Base-by-base conservation (phyloP, 2,888 invertebrate genomes). In the Dryomyza anilis region DNA sequence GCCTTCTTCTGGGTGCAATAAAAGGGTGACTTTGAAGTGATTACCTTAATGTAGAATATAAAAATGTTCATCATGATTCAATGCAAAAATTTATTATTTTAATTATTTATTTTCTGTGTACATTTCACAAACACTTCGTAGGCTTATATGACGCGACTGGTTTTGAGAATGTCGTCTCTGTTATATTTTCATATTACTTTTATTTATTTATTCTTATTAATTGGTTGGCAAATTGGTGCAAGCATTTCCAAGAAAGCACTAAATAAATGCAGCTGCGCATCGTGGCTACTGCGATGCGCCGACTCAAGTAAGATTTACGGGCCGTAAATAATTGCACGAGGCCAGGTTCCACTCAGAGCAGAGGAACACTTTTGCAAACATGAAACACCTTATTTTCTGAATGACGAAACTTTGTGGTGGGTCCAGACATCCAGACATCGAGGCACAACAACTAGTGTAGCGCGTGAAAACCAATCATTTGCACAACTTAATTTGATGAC, bases 401-500 rank as follows among this genome's bases (percentile, higher is more conserved):
- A 21, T 27, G 48, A 48, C n/a, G 16, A 21, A 56, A 21, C 62
- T 2, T 12, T 16, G 53, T 19, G 61, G 61, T 52, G 39, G 61
- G 61, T 61, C 61, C 33, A 27, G 33, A 12, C 60, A 16, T 5
- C 33, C 30, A 30, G 46, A 67, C 65, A 50, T 21, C 33, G 63
- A 16, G 19, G 48, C 61, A 59, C n/a, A n/a, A n/a, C n/a, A n/a
- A n/a, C 70, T 56, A 56, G 63, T 61, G 65, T 63, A 58, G 50
- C 46, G 48, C 48, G n/a, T 27, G 53, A 66, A 63, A 62, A 50
- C 65, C 62, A 39, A 62, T 66, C 66, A 43, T 27, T 64, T 59
- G 53, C n/a, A n/a, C 59, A 59, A 59, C 64, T 64, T 64, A 53
- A 64, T 65, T 62, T 70, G 69, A 75, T 75, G 75, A 73, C 73